Conservation (phyloP, 2,113 vertebrate genomes). For the Uropsilus gracilis region DNA sequence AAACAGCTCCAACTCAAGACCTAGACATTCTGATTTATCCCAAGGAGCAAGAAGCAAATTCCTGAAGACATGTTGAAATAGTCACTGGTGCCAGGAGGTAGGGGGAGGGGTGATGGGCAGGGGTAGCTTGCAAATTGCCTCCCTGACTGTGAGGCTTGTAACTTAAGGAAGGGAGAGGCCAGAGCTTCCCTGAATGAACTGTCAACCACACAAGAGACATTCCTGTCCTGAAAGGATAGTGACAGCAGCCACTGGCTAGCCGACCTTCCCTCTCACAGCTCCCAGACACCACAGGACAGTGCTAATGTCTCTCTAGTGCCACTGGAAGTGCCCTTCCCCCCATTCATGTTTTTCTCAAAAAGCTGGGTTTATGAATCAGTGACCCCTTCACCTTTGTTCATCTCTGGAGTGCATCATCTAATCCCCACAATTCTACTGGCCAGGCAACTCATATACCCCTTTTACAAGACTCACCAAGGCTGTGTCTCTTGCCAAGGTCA, state of each 20-base stretch:
- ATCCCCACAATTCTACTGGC: no score
- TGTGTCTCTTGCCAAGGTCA: background rate
- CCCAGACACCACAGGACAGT: background rate
- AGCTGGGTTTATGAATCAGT: background rate
- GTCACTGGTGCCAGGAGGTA: background rate
- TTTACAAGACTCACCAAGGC: background rate
- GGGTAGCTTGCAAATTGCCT: no score
- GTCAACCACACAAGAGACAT: background rate
- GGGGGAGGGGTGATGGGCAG: no score
- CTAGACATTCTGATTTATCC: background rate
- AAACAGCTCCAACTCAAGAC: background rate
- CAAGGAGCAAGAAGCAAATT: background rate
- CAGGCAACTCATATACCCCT: background rate
- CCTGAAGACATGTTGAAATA: background rate
- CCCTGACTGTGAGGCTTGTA: background rate
- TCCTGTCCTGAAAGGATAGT: background rate
- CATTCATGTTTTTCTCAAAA: background rate
- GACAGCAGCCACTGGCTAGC: accelerated
- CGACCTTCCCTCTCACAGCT: background rate
- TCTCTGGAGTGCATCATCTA: background rate
- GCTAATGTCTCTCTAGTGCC: background rate
- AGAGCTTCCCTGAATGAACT: background rate
- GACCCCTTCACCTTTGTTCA: background rate
- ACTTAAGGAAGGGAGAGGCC: background rate
- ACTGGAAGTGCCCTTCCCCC: background rate